Base-by-base conservation (phyloP, 2,113 vertebrate genomes). In the Hucho hucho region DNA sequence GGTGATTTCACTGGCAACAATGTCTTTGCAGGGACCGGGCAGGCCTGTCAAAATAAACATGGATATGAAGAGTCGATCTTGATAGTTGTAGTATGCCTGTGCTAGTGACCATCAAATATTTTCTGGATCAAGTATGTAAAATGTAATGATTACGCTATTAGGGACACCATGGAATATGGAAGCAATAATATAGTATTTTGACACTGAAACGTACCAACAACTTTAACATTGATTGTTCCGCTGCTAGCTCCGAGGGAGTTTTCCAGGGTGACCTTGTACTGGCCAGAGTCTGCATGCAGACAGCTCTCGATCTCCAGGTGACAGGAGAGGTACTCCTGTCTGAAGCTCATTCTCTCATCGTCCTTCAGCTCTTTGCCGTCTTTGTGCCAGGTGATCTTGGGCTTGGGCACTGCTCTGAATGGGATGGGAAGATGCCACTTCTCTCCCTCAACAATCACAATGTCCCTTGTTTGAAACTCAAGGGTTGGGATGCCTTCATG, bases 341-440 rank as follows among this genome's bases (percentile, higher is more conserved):
- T 97, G 85, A 96, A 93, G 37, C 89, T 89, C 64, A 95, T 84
- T 83, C 96, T 95, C 13, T 97, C 96, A 75, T 93, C 95, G 13
- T 90, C 91, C 92, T 96, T 97, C 75, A 99, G 67, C 87, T 99
- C 97, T 81, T 93, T 98, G 70, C 97, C 98, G 59, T 96, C 95
- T 90, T 99, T 99, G 91, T 98, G 96, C 98, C 98, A 99, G 68
- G 93, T 96, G 80, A 97, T 92, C 20, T 88, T 96, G 85, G 98
- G 97, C 0, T 92, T 88, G 73, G 98, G 98, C 24, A 99, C 95
- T 14, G 97, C 96, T 91, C 87, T 94, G 92, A 96, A 99, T 82
- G 96, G 96, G 87, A 98, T 76, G 32, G 94, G 95, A 67, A 99
- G 95, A 83, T 92, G 95, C 88, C 99, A 88, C 83, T 97, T 98